Conservation (phyloP, 1,140 invertebrate species). For the Tachypleus tridentatus region DNA sequence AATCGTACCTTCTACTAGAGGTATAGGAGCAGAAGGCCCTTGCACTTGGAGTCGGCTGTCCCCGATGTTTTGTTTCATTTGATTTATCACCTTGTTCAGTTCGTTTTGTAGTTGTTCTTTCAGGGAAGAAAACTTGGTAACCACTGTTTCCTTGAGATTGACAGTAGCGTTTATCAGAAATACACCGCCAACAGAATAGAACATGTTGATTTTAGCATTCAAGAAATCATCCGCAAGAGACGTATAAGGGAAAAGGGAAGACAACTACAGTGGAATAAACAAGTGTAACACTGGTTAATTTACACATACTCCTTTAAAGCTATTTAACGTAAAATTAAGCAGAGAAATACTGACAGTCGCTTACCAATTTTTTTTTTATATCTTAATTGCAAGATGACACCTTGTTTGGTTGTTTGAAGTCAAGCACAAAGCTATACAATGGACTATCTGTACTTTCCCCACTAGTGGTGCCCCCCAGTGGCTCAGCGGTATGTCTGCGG, state of each 20-base stretch:
- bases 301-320: no score
- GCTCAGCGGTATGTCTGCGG: no score
- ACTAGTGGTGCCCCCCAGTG: no score
- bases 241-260: constrained; percentile 8
- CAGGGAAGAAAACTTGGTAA: constrained; percentile 36
- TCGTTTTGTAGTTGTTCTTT: constrained; percentile 66
- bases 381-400: no score
- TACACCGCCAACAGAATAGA: constrained; percentile 47
- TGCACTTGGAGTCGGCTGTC: constrained; percentile 71
- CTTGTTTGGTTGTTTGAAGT: no score
- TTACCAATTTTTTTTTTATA: no score
- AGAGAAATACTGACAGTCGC: no score
- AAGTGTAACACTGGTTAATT: no score
- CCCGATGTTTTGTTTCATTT: constrained; percentile 72
- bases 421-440: no score
- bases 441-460: no score
- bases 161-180: constrained; percentile 77
- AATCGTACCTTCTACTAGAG: constrained; percentile 41
- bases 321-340: no score
- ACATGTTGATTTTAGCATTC: constrained; percentile 59
- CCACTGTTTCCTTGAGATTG: constrained; percentile 48
- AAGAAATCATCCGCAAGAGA: constrained; percentile 43
- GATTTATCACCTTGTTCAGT: constrained; percentile 63
- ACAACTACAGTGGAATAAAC: neutral
- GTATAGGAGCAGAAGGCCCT: constrained; percentile 56